phyloP scores from a whole-genome alignment of 1,140 invertebrate species.

The Drosophila punjabiensis region DNA sequence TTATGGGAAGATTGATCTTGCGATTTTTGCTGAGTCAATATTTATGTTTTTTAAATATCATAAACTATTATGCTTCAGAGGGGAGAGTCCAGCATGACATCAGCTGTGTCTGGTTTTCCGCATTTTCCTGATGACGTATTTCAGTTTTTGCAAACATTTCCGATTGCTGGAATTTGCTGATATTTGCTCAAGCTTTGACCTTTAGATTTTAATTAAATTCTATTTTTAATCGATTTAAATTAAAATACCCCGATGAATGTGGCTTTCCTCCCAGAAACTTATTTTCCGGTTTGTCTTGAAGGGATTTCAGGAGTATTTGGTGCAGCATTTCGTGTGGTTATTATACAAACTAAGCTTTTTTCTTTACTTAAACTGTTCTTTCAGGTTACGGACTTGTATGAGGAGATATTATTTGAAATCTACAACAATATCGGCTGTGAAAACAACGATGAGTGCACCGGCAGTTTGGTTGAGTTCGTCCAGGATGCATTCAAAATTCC shows the following conservation, averaged over 20 bases:
- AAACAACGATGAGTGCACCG: conserved; percentile 89
- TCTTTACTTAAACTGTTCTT: conserved; percentile 8
- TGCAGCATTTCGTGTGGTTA: no score
- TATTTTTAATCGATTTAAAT: conserved; percentile 30
- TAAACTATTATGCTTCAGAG: neutral
- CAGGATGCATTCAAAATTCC: conserved; percentile 95
- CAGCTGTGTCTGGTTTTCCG: conserved; percentile 24
- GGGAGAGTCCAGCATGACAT: conserved; percentile 26
- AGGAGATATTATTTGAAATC: conserved; percentile 96
- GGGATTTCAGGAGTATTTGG: no score
- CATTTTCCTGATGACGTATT: conserved; percentile 30
- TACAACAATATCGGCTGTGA: conserved; percentile 96
- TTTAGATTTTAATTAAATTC: conserved; percentile 36
- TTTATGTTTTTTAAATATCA: conserved; percentile 10
- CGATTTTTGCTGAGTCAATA: conserved; percentile 4
- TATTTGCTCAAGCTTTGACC: conserved; percentile 35
- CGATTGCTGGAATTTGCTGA: conserved; percentile 33
- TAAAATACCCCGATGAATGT: no score
- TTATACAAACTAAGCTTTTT: no score
- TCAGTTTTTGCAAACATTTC: conserved; percentile 32
- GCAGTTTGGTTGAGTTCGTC: conserved; percentile 92
- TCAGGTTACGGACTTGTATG: conserved; percentile 95
- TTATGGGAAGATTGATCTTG: neutral
- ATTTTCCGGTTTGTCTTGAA: no score
- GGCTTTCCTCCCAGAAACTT: neutral